phyloP scores from a whole-genome alignment of 2,888 invertebrate genomes.

The Ormyrus labotus region DNA sequence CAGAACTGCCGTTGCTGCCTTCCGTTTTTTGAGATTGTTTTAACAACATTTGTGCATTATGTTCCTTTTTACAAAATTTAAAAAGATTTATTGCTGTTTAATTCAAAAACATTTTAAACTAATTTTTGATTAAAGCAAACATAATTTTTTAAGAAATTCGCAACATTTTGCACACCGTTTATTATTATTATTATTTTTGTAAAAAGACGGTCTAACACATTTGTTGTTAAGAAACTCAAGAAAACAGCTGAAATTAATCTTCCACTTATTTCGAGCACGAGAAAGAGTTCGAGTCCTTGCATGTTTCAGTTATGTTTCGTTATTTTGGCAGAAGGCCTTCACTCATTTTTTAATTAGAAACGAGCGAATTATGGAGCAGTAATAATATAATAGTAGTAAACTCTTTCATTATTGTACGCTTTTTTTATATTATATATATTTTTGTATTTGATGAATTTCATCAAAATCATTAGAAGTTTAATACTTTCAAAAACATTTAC shows the following conservation, averaged over 20 bases:
- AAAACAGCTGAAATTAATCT: slow-evolving; percentile 11
- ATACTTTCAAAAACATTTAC: slow-evolving; percentile 54
- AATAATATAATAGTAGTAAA: slow-evolving; percentile 43
- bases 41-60: neutral
- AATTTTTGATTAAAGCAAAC: no score
- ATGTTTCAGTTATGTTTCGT: slow-evolving; percentile 52
- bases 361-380: slow-evolving; percentile 44
- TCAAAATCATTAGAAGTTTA: slow-evolving; percentile 49
- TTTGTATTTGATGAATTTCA: slow-evolving; percentile 44
- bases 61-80: no score
- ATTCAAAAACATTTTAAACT: no score
- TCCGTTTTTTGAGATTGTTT: neutral
- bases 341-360: slow-evolving; percentile 25
- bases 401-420: slow-evolving; percentile 47
- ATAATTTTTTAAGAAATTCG: no score
- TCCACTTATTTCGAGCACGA: slow-evolving; percentile 28
- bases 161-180: no score
- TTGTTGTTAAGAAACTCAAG: neutral
- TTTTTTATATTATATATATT: slow-evolving; percentile 44
- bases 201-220: slow-evolving; percentile 11
- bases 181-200: slow-evolving; percentile 3
- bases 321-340: slow-evolving; percentile 51
- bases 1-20: neutral
- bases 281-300: slow-evolving; percentile 43
- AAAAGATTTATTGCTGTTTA: no score